These are phyloP conservation scores for Himalopsyche kuldschensis DNA, from an alignment of 2,888 invertebrate genomes.

Conservation along the genomic window DNA sequence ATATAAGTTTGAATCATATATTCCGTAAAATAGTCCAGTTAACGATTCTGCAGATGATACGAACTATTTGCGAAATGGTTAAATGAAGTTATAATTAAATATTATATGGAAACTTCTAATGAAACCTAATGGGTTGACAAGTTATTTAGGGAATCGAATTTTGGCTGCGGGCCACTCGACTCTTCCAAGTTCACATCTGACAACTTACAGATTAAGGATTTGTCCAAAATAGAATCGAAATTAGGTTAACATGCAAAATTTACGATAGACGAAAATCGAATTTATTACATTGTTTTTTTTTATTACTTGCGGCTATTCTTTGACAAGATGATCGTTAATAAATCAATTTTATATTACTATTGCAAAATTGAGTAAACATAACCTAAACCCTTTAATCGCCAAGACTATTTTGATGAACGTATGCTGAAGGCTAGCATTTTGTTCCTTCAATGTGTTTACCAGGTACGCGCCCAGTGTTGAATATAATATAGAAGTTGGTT, in stretches of 20 bases:
- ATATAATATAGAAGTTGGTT: too few species aligned
- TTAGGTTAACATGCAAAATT: neutral
- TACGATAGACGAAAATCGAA: neutral
- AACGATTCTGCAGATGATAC: too few species aligned
- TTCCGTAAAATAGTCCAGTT: too few species aligned
- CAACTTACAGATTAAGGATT: neutral
- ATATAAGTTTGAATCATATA: too few species aligned
- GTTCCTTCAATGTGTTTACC: too few species aligned
- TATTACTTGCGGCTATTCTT: neutral
- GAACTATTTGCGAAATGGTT: neutral
- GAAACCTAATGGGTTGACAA: neutral
- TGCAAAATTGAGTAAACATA: neutral
- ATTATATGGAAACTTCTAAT: neutral
- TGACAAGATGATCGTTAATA: neutral
- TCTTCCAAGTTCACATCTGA: neutral
- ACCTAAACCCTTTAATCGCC: neutral
- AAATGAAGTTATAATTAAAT: neutral
- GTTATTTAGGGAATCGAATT: neutral
- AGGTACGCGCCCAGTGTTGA: too few species aligned
- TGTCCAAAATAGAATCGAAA: neutral
- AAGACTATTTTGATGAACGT: too few species aligned
- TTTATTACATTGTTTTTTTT: neutral
- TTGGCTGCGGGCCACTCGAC: neutral
- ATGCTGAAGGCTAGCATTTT: too few species aligned
- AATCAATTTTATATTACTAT: neutral